Base-by-base conservation (phyloP, 2,113 vertebrate genomes). In the Camelus bactrianus region DNA sequence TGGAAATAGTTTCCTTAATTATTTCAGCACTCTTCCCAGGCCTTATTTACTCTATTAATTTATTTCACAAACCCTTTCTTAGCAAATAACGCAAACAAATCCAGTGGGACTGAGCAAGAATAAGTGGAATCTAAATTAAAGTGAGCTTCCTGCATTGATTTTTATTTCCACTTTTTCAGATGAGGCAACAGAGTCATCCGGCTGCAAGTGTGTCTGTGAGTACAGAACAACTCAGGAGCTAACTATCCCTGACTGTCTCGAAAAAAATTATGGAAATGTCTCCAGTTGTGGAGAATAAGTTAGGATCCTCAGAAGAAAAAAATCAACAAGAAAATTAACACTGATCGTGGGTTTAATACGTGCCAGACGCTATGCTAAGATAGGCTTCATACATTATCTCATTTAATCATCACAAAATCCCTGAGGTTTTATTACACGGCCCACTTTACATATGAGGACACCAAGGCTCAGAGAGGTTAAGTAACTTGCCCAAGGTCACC, bases 11-110 rank as follows among this genome's bases (percentile, higher is more conserved):
- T 90, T 4, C 84, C 80, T 83, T 95, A 83, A 82, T 94, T 83
- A 75, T 70, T 83, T 75, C 97, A 65, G 46, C 83, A 52, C 64
- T 88, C 56, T 88, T 90, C 56, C 62, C 20, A 70, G 89, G 75
- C 81, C 76, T 65, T 92, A 67, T 90, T 92, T 96, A 96, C 46
- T 69, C 77, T 38, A 38, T 83, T 87, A 90, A 95, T 95, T 97
- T 92, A 95, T 91, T 88, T 81, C 60, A 67, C 70, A 97, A 93
- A 90, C 60, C n/a, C 22, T 94, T 94, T 92, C 91, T 90, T 95
- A 73, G 88, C 79, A 95, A 94, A 95, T 80, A 89, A 90, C 64
- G 52, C 70, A 70, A 88, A 88, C 30, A 85, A 84, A 80, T 65
- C 81, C 89, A 56, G 46, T 60, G 81, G 70, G 75, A 91, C 48